Evolutionary conservation across 2,888 invertebrate species (phyloP), one percentile per base, ranked within the genome.

Genomic region (Tenthredo notha): DNA sequence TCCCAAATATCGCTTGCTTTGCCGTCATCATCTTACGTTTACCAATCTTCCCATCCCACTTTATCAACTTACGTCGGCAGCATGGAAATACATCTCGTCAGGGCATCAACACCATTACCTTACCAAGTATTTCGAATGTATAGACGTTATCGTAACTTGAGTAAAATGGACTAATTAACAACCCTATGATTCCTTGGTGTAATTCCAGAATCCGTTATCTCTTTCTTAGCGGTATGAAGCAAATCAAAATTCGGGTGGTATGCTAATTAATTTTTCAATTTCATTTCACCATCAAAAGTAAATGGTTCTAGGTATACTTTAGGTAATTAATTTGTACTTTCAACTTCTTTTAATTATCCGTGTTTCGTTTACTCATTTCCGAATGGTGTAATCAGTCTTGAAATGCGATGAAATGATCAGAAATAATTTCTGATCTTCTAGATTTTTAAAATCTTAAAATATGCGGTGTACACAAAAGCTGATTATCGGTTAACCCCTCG

Each of bases 21-120:
- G 33, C 77, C 77, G 33, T 77, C 33, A 33, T 77, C 77, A 77
- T 77, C 50, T 25, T 47, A 74, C 25, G 43, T 74, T 47, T 9
- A 74, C 74, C 40, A 74, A 43, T 74, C 74, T 25, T 74, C 74
- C 43, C 33, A 21, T n/a, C 10, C 50, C 54, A 77, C 33, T 77
- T 77, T 2, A 54, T 50, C 47, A 54, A 77, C 75, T 75, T 25
- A 18, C 25, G n/a, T 25, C 47, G 43, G 21, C 43, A 43, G 25
- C 21, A 12, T 5, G 18, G 50, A 54, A 77, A 50, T 54, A 54
- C 33, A 18, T 54, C 21, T 25, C 77, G 29, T 18, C 50, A n/a
- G 54, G 47, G 29, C 54, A 77, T 77, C 33, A 54, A 15, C 77
- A 33, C 33, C 54, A 29, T 29, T 77, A 21, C 33, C 67, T 33